Conservation (phyloP, 2,113 vertebrate genomes). For the Scortum barcoo region DNA sequence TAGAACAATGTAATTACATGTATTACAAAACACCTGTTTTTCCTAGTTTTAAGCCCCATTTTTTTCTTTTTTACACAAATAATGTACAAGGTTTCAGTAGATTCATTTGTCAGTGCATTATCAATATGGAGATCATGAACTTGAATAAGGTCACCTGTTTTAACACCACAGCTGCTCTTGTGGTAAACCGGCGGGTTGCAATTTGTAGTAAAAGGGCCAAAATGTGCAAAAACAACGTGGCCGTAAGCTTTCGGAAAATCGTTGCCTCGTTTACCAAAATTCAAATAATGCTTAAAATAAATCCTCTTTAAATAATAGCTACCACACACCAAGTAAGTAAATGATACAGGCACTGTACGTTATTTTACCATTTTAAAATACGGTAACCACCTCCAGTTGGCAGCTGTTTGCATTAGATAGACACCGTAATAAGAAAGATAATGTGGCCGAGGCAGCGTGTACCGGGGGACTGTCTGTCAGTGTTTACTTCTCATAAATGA, state of each 20-base stretch:
- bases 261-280: background rate
- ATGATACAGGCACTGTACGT: background rate
- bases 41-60: background rate
- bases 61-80: background rate
- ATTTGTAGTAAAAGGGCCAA: background rate
- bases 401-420: conserved; percentile 14
- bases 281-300: conserved; percentile 1
- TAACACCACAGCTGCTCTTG: background rate
- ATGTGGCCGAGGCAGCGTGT: background rate
- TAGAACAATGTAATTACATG: background rate
- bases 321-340: background rate
- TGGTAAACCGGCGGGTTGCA: background rate
- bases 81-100: background rate
- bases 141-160: background rate
- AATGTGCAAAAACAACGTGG: background rate
- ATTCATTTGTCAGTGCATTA: background rate
- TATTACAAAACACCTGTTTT: background rate
- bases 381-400: background rate
- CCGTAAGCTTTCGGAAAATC: background rate
- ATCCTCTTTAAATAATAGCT: background rate
- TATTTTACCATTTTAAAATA: background rate
- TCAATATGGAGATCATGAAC: no score
- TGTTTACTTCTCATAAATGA: conserved; percentile 30
- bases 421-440: background rate
- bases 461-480: background rate